Evolutionary conservation across 2,888 invertebrate species (phyloP).

Genomic region (Acanthosepion esculentum): DNA sequence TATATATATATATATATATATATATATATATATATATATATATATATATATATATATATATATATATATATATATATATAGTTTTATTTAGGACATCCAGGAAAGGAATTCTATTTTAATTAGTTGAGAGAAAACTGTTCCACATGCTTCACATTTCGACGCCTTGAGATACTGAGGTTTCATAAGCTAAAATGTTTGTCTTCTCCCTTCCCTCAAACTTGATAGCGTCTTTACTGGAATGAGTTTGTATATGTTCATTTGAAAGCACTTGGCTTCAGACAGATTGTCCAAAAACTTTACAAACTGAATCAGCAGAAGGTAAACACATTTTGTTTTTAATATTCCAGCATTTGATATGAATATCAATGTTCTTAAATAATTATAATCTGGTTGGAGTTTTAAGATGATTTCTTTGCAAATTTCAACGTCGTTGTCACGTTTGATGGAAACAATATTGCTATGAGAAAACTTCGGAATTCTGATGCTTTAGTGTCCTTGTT

Average conservation of each 20-base stretch:
- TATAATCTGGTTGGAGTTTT: not conserved
- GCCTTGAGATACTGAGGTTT: not conserved
- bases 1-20: too few relatives aligned
- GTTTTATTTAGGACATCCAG: too few relatives aligned
- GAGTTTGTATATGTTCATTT: not conserved
- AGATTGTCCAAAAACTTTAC: not conserved
- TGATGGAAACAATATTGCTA: too few relatives aligned
- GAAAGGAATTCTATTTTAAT: too few relatives aligned
- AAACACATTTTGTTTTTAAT: not conserved
- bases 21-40: too few relatives aligned
- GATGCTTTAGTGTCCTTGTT: too few relatives aligned
- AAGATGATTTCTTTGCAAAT: too few relatives aligned
- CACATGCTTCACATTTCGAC: conserved; percentile 17
- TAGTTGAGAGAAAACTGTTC: not conserved
- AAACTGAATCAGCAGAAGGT: not conserved
- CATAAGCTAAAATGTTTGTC: not conserved
- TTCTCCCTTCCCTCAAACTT: not conserved
- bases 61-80: too few relatives aligned
- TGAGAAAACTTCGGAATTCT: too few relatives aligned
- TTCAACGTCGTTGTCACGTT: too few relatives aligned
- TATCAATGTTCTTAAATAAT: not conserved
- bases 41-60: too few relatives aligned
- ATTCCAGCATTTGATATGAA: not conserved
- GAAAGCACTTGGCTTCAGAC: not conserved
- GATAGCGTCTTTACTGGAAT: not conserved